phyloP scores from a whole-genome alignment of 2,888 invertebrate species.

The Microctonus aethiopoides region DNA sequence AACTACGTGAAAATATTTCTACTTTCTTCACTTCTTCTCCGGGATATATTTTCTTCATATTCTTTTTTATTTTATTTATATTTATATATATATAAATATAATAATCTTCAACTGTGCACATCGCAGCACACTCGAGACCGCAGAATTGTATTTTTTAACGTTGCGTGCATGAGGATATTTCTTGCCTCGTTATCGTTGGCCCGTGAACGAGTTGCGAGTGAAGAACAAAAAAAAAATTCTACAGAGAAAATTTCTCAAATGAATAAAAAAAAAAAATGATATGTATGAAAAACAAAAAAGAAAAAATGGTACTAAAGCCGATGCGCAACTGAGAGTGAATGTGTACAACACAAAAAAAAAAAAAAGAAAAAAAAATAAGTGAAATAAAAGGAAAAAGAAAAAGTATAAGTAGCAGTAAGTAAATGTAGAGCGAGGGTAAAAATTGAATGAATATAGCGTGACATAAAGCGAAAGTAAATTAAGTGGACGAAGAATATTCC shows the following conservation, averaged over 20 bases:
- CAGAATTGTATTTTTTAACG: slow-evolving; percentile 44
- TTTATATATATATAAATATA: background rate
- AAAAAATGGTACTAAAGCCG: background rate
- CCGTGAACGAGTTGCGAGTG: slow-evolving; percentile 19
- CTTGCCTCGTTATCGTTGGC: slow-evolving; percentile 49
- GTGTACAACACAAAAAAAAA: background rate
- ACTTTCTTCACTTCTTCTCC: background rate
- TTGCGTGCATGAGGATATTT: slow-evolving; percentile 43
- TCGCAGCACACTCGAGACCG: slow-evolving; percentile 28
- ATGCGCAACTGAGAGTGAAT: background rate
- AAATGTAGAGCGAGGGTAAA: background rate
- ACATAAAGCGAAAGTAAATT: background rate
- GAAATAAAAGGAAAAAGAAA: background rate
- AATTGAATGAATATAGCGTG: background rate
- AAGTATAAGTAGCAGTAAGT: background rate
- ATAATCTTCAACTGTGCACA: background rate
- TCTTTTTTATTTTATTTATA: background rate
- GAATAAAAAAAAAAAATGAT: background rate
- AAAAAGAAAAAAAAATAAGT: background rate
- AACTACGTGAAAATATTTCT: background rate
- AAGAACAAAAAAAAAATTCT: background rate
- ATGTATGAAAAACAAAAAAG: background rate
- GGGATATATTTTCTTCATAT: background rate
- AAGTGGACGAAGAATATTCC: background rate
- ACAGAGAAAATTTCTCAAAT: background rate